phyloP scores from a whole-genome alignment of 2,113 vertebrate genomes.

The Chroicocephalus ridibundus region DNA sequence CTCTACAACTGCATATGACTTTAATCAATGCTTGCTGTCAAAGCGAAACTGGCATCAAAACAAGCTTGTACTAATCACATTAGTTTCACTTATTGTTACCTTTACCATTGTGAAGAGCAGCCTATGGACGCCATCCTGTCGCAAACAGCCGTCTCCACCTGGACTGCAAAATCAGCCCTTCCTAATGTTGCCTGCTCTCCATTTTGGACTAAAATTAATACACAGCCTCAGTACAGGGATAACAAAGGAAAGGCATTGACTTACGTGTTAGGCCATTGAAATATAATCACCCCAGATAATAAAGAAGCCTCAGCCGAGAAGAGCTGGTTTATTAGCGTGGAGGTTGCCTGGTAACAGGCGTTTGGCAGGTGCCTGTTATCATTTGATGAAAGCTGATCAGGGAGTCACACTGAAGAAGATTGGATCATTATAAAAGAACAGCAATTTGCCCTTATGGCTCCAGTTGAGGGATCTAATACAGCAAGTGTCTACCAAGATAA shows the following conservation, averaged over 20 bases:
- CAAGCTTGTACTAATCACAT: neutral
- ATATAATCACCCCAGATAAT: neutral
- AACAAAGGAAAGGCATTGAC: neutral
- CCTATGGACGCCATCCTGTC: neutral
- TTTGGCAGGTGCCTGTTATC: slow-evolving; percentile 29
- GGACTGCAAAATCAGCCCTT: neutral
- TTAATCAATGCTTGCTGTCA: neutral
- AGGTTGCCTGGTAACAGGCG: neutral
- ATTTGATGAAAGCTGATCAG: neutral
- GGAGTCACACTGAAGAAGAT: neutral
- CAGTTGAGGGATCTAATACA: neutral
- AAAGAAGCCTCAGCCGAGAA: neutral
- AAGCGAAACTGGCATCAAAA: neutral
- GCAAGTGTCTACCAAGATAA: neutral
- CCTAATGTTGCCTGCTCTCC: neutral
- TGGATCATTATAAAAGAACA: slow-evolving; percentile 16
- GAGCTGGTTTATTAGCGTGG: neutral
- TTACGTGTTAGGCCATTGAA: neutral
- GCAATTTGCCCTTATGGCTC: slow-evolving; percentile 9
- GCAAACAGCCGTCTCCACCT: neutral
- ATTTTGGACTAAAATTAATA: neutral
- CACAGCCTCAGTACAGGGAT: neutral
- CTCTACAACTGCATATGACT: neutral
- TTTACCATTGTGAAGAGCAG: neutral
- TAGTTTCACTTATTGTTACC: neutral